Conservation (phyloP, 2,113 vertebrate species). For the Fregata magnificens region DNA sequence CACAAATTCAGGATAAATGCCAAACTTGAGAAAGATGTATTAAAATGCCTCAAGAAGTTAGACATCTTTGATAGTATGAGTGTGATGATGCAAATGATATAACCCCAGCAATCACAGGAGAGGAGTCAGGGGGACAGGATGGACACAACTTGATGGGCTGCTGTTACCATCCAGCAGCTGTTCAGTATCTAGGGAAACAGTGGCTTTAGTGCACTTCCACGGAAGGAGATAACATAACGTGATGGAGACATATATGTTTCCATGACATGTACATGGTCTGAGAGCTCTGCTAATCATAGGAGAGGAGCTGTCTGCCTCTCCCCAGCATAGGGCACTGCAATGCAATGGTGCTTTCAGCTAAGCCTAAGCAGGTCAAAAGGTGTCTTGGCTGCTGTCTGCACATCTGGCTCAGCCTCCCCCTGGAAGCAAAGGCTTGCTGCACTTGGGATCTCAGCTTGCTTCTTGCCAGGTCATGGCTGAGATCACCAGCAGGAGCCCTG, state of each 20-base stretch:
- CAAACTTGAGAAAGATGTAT: not conserved
- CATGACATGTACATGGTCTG: too few relatives aligned
- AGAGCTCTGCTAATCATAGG: not conserved
- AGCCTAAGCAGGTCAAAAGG: not conserved
- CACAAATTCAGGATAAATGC: not conserved
- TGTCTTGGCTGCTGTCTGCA: not conserved
- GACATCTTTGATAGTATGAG: not conserved
- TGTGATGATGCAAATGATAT: not conserved
- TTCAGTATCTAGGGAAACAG: not conserved
- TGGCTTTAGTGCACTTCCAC: not conserved
- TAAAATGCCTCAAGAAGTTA: not conserved
- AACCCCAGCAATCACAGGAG: not conserved
- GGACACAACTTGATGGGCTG: not conserved
- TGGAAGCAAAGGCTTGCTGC: not conserved
- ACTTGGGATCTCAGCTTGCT: not conserved
- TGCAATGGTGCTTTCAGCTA: not conserved
- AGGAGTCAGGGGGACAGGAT: not conserved
- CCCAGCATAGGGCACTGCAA: not conserved
- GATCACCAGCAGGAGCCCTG: not conserved
- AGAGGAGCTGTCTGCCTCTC: not conserved
- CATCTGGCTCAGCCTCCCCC: not conserved
- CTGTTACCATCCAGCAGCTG: not conserved
- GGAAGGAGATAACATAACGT: too few relatives aligned
- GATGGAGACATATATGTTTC: not conserved
- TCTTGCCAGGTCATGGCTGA: not conserved